phyloP scores from a whole-genome alignment of 2,888 invertebrate species.

The Acanthosepion pharaonis region DNA sequence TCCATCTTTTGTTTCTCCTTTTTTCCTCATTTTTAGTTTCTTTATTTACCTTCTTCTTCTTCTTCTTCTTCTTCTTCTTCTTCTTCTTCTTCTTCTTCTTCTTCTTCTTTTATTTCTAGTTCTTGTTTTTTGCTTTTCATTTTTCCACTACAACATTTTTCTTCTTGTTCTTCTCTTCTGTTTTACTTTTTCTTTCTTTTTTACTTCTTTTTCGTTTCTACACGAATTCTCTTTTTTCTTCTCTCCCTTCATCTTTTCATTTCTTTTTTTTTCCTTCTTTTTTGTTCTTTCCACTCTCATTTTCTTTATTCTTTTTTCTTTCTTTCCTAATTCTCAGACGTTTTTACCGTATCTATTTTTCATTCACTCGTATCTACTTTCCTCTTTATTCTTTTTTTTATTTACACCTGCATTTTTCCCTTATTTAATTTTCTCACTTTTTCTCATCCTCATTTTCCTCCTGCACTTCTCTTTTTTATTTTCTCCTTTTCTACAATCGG shows the following conservation, averaged over 20 bases:
- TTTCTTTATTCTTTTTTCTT: too few relatives aligned
- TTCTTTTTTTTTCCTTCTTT: too few relatives aligned
- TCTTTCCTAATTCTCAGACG: too few relatives aligned
- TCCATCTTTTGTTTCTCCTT: too few relatives aligned
- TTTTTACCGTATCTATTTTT: background rate
- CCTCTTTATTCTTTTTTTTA: background rate
- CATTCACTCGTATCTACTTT: background rate
- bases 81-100: background rate
- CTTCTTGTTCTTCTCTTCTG: background rate
- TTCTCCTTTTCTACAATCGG: too few relatives aligned
- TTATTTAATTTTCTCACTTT: background rate
- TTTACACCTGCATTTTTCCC: background rate
- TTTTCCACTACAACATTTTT: background rate
- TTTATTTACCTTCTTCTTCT: background rate
- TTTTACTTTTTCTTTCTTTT: background rate
- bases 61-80: background rate
- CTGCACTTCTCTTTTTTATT: background rate
- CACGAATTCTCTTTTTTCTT: background rate
- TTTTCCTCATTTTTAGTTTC: too few relatives aligned
- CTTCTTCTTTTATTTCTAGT: background rate
- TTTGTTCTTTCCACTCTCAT: too few relatives aligned
- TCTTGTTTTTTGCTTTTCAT: background rate
- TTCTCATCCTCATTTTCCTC: background rate
- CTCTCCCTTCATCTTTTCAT: background rate
- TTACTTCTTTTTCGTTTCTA: background rate